These are phyloP conservation scores for Capricornis sumatraensis DNA, from an alignment of 2,113 vertebrate genomes.

Conservation along the genomic window DNA sequence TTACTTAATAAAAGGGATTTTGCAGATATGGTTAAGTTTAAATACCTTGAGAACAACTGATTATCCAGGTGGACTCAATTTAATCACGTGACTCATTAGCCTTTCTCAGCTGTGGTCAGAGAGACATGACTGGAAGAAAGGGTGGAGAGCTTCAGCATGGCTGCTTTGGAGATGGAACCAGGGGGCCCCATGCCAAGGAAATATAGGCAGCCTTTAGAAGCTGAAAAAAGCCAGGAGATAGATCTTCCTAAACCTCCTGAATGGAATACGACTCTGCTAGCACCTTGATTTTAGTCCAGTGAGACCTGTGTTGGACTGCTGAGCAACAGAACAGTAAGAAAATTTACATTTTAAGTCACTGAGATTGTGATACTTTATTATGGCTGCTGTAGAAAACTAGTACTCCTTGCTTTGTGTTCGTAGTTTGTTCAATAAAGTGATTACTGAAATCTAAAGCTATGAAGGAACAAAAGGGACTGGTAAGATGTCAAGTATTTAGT, in stretches of 20 bases:
- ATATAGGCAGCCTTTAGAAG: background rate
- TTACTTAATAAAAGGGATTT: background rate
- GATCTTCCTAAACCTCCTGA: background rate
- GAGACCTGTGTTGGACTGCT: background rate
- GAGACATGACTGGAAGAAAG: background rate
- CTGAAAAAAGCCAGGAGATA: background rate
- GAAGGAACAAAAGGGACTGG: background rate
- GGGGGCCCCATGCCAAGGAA: background rate
- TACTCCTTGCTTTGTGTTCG: background rate
- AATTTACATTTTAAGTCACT: background rate
- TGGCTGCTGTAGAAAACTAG: background rate
- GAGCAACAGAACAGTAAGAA: background rate
- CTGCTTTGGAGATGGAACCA: background rate
- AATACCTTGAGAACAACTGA: background rate
- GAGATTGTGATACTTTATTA: background rate
- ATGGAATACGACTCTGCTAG: background rate
- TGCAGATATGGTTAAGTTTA: background rate
- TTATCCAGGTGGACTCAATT: background rate
- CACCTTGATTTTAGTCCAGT: background rate
- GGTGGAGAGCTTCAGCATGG: background rate
- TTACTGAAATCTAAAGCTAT: background rate
- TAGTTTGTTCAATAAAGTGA: constrained; percentile 11
- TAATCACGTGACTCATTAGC: background rate
- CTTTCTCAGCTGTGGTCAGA: background rate
- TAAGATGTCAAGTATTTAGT: background rate